A percentile compares a stretch with the other conserved stretches of the same genome.
phyloP scores from a whole-genome alignment of 2,888 invertebrate species.

The Empis stercorea region DNA sequence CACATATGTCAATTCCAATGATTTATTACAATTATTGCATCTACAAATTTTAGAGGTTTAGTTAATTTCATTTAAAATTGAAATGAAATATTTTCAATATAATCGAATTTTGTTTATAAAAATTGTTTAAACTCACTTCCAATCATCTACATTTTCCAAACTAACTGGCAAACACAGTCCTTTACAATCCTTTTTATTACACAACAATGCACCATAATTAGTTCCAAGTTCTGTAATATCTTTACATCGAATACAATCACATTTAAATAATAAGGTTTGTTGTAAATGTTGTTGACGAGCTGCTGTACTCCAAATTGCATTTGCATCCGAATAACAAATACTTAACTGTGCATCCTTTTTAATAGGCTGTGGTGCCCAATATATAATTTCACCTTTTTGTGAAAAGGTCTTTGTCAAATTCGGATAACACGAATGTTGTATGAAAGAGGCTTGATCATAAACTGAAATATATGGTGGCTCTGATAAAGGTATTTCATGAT shows the following conservation, averaged over 20 bases:
- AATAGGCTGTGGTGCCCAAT: conserved; percentile 48
- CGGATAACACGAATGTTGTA: conserved; percentile 70
- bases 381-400: conserved; percentile 46
- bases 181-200: conserved; percentile 39
- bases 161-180: conserved; percentile 29
- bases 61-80: too few species aligned
- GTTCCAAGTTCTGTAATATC: conserved; percentile 63
- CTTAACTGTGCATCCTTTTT: conserved; percentile 53
- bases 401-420: conserved; percentile 74
- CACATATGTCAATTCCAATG: conserved; percentile 42
- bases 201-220: conserved; percentile 59
- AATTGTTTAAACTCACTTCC: conserved; percentile 25
- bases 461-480: conserved; percentile 62
- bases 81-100: too few species aligned
- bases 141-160: conserved; percentile 27
- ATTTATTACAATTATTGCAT: conserved; percentile 46
- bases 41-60: too few species aligned
- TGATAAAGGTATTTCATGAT: conserved; percentile 63
- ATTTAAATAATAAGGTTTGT: conserved; percentile 66
- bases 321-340: conserved; percentile 77
- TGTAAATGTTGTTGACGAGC: conserved; percentile 59
- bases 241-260: conserved; percentile 53
- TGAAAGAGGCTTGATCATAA: conserved; percentile 60
- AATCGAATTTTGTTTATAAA: too few species aligned
- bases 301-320: conserved; percentile 68